Evolutionary conservation across 92 coral and sea anemone species (phyloP).

Genomic region (Parazoanthus atlanticus): DNA sequence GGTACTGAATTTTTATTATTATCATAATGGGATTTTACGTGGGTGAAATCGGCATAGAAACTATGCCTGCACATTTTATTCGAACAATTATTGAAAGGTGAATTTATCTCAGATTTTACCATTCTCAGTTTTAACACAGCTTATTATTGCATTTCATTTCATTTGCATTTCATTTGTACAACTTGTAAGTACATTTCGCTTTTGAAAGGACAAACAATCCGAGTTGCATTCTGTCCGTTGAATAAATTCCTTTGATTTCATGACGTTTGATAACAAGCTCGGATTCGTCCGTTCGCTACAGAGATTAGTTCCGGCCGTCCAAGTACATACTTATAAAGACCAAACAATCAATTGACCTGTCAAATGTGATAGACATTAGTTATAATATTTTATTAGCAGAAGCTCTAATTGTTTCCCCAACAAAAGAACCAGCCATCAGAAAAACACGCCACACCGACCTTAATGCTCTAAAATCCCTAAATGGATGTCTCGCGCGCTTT

Average conservation of each 20-base stretch:
- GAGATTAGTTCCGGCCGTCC: background rate
- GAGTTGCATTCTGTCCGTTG: background rate
- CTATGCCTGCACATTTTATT: too few relatives aligned
- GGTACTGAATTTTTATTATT: too few relatives aligned
- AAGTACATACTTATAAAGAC: background rate
- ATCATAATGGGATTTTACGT: too few relatives aligned
- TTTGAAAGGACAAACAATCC: background rate
- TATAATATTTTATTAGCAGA: constrained; percentile 21
- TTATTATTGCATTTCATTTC: too few relatives aligned
- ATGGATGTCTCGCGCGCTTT: background rate
- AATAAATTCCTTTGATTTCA: background rate
- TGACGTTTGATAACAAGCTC: background rate
- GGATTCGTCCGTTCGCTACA: background rate
- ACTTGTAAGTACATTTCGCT: background rate
- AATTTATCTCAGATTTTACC: too few relatives aligned
- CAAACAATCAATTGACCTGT: constrained; percentile 3
- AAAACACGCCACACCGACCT: background rate
- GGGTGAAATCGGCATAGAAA: too few relatives aligned
- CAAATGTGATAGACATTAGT: constrained; percentile 35
- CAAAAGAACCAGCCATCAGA: constrained; percentile 12
- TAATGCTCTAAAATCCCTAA: background rate
- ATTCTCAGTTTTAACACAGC: too few relatives aligned
- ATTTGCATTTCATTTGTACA: too few relatives aligned
- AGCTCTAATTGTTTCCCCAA: constrained; percentile 21
- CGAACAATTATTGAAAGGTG: too few relatives aligned